These are phyloP conservation scores for Parapristionchus giblindavisi DNA, from an alignment of 2,888 invertebrate species.

Conservation along the genomic window DNA sequence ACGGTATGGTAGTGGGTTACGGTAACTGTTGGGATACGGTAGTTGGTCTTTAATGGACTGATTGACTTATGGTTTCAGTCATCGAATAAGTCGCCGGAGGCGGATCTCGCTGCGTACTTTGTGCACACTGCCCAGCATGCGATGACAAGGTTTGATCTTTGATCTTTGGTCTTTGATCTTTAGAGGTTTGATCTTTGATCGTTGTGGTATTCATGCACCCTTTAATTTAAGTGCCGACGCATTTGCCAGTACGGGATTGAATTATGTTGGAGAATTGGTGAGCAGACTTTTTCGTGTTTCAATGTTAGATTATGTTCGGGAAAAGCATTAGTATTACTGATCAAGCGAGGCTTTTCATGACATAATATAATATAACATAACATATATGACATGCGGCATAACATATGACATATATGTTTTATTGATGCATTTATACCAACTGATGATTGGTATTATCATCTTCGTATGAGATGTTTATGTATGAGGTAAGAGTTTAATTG, in stretches of 20 bases:
- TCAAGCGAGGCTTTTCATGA: not conserved
- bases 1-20: no score
- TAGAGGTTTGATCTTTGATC: no score
- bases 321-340: no score
- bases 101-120: constrained; percentile 64
- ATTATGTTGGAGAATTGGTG: constrained; percentile 47
- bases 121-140: constrained; percentile 58
- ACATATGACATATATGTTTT: no score
- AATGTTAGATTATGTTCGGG: no score
- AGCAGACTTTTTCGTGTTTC: constrained; percentile 32
- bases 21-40: not conserved
- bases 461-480: no score
- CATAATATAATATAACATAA: not conserved
- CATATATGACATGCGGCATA: not conserved
- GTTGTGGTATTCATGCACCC: no score
- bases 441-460: no score
- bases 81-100: constrained; percentile 39
- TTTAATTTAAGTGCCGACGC: constrained; percentile 48
- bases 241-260: constrained; percentile 48
- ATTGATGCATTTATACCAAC: no score
- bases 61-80: no score
- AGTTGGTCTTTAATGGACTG: not conserved
- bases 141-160: constrained; percentile 49
- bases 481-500: no score
- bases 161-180: no score